Conservation (phyloP, 2,888 invertebrate genomes). For the Philereme vetulata region DNA sequence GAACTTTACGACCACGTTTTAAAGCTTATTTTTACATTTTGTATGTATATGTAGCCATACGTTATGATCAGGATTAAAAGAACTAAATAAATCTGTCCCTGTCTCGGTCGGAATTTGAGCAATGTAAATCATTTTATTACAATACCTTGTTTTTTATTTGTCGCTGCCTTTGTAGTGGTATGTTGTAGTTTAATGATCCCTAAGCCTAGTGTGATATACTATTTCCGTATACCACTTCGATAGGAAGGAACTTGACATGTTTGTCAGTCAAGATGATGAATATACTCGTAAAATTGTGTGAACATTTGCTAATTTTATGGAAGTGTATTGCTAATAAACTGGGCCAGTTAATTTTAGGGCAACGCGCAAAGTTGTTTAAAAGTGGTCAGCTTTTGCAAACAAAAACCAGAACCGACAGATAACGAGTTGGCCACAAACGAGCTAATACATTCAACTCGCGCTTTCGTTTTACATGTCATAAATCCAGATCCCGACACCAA, state of each 20-base stretch:
- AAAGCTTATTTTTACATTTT: constrained; percentile 58
- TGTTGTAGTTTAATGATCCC: constrained; percentile 59
- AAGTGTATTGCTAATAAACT: not conserved
- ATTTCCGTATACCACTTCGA: constrained; percentile 28
- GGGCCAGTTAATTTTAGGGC: no score
- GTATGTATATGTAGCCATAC: constrained; percentile 76
- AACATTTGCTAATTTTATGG: no score
- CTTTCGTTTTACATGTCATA: constrained; percentile 74
- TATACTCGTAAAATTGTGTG: no score
- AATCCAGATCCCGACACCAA: constrained; percentile 80
- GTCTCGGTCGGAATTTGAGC: constrained; percentile 76
- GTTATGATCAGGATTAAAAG: constrained; percentile 78
- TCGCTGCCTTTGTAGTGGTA: constrained; percentile 67
- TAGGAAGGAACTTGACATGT: constrained; percentile 17
- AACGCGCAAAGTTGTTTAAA: not conserved
- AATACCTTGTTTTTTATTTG: constrained; percentile 71
- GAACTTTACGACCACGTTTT: constrained; percentile 61
- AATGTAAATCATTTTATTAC: constrained; percentile 82
- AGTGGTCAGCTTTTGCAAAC: constrained; percentile 13
- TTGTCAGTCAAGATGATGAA: no score
- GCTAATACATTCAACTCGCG: constrained; percentile 53
- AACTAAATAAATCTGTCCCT: constrained; percentile 75
- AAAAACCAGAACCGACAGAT: constrained; percentile 18
- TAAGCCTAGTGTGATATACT: constrained; percentile 34
- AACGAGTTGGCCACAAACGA: constrained; percentile 35